A percentile compares a stretch with the other conserved stretches of the same genome.
Conservation (phyloP, 2,888 invertebrate genomes). For the Leptopilina syphax region DNA sequence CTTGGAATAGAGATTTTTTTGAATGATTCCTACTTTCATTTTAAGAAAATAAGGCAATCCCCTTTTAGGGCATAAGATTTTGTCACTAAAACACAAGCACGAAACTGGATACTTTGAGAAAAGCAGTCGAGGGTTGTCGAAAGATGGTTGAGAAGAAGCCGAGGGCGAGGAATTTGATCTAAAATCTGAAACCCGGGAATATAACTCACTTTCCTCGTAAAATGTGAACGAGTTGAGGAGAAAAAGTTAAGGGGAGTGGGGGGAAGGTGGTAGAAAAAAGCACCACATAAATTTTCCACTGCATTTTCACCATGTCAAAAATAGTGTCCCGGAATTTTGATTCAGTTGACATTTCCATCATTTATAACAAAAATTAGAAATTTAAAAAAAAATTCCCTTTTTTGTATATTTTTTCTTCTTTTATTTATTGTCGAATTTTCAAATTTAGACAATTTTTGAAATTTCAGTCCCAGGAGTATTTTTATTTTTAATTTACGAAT, state of each 20-base stretch:
- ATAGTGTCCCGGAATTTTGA: neutral
- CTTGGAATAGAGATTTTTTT: no score
- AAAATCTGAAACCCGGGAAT: constrained; percentile 33
- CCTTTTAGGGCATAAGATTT: constrained; percentile 13
- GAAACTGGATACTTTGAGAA: constrained; percentile 41
- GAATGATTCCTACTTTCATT: constrained; percentile 14
- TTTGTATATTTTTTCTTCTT: no score
- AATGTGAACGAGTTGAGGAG: neutral
- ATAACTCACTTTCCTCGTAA: constrained; percentile 37
- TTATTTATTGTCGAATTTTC: no score
- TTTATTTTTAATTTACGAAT: no score
- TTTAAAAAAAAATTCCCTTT: no score
- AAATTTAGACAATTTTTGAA: no score
- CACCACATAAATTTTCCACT: constrained; percentile 13
- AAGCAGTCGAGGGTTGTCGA: constrained; percentile 30
- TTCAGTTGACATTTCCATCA: neutral
- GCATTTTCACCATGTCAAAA: constrained; percentile 1
- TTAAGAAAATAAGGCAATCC: constrained; percentile 35
- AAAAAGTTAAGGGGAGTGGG: no score
- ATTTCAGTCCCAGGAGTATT: no score
- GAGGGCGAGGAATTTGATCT: constrained; percentile 28
- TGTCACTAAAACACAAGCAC: constrained; percentile 34
- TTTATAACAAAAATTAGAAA: neutral
- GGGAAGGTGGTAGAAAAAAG: no score
- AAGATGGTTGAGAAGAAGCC: neutral